Evolutionary conservation across 2,797 vertebrate species (phyloP).

Genomic region (Bovichtus variegatus): DNA sequence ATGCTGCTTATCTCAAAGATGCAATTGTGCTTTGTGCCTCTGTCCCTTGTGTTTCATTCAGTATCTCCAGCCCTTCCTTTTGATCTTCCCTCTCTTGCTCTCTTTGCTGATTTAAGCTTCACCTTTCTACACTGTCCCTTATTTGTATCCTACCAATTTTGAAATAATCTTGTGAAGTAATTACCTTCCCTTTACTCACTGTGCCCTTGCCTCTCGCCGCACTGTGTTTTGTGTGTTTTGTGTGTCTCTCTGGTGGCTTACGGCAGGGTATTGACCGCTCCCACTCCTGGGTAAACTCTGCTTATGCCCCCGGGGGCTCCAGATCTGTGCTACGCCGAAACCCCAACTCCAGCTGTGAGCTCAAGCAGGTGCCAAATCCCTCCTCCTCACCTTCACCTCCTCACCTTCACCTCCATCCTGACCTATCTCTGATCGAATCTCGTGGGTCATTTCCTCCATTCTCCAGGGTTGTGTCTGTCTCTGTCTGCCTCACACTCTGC

Average conservation of each 20-base stretch:
- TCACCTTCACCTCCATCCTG: constrained; percentile 37
- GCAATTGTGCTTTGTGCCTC: constrained; percentile 54
- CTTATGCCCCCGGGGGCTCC: constrained; percentile 94
- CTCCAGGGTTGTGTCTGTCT: constrained; percentile 30
- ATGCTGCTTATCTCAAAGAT: constrained; percentile 48
- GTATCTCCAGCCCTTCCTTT: constrained; percentile 24
- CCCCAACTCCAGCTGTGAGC: constrained; percentile 92
- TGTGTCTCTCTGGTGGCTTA: constrained; percentile 76
- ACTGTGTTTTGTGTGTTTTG: constrained; percentile 70
- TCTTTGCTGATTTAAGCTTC: constrained; percentile 31
- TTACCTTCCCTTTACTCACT: constrained; percentile 60
- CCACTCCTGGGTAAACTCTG: constrained; percentile 97
- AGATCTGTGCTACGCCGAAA: constrained; percentile 93
- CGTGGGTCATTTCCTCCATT: constrained; percentile 11
- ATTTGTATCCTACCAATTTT: constrained; percentile 35
- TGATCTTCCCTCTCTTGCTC: constrained; percentile 26
- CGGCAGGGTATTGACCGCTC: constrained; percentile 95
- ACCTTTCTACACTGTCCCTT: constrained; percentile 20
- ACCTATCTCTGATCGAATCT: constrained; percentile 33
- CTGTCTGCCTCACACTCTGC: constrained; percentile 30
- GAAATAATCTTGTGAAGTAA: constrained; percentile 46
- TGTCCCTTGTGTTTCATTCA: constrained; percentile 44
- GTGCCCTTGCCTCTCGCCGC: constrained; percentile 67
- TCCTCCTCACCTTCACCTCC: constrained; percentile 31
- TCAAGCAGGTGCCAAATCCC: constrained; percentile 92